Conservation (phyloP, 1,140 invertebrate species). For the Pissodes strobi region DNA sequence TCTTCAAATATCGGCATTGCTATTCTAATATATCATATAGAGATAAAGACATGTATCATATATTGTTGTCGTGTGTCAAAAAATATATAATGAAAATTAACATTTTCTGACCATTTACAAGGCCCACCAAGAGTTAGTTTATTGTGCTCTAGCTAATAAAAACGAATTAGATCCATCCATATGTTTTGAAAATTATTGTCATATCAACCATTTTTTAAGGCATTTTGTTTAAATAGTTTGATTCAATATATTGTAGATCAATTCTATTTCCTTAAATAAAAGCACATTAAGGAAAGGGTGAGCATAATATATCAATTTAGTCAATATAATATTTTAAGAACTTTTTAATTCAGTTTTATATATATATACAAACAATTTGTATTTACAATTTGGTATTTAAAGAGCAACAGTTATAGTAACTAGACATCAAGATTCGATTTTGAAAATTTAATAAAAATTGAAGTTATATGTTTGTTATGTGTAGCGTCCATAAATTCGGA, state of each 20-base stretch:
- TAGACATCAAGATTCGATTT: slow-evolving; percentile 11
- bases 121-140: too few relatives aligned
- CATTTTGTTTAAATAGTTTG: slow-evolving; percentile 5
- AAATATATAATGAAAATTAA: too few relatives aligned
- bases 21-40: too few relatives aligned
- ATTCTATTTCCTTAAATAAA: too few relatives aligned
- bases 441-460: slow-evolving; percentile 2
- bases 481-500: not conserved
- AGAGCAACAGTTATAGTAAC: slow-evolving; percentile 10
- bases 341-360: not conserved
- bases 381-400: slow-evolving; percentile 22
- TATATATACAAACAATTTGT: slow-evolving; percentile 17
- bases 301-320: not conserved
- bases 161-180: too few relatives aligned
- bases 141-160: too few relatives aligned
- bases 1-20: too few relatives aligned
- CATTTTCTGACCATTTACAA: too few relatives aligned
- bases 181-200: slow-evolving; percentile 25
- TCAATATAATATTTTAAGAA: not conserved
- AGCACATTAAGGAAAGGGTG: too few relatives aligned
- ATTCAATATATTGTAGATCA: not conserved
- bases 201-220: slow-evolving; percentile 15
- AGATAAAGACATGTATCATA: too few relatives aligned
- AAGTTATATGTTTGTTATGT: not conserved
- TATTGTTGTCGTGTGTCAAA: too few relatives aligned